Evolutionary conservation across 2,113 vertebrate species (phyloP).

Genomic region (Gracilinanus agilis): DNA sequence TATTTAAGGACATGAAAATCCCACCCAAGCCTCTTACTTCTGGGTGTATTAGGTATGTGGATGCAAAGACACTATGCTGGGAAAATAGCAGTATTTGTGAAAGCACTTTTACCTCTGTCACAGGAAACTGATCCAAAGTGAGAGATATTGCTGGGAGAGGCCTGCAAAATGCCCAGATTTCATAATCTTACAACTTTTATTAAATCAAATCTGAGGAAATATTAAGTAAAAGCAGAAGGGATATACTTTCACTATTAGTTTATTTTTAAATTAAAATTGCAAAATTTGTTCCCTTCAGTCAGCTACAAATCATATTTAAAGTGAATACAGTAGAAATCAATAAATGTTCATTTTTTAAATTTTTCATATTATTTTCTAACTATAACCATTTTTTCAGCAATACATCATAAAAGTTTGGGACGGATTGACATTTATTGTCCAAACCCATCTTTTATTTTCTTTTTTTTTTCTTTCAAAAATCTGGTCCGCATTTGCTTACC

Average conservation of each 20-base stretch:
- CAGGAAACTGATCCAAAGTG: conserved; percentile 90
- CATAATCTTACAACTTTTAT: conserved; percentile 87
- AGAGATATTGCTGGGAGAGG: conserved; percentile 90
- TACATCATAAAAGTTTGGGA: too few species aligned
- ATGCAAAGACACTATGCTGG: conserved; percentile 99
- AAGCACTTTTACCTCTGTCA: conserved; percentile 98
- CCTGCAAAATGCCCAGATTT: conserved; percentile 86
- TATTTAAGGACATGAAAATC: conserved; percentile 98
- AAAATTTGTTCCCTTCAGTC: conserved; percentile 86
- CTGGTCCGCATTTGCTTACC: too few species aligned
- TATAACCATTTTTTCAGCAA: too few species aligned
- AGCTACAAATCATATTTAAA: conserved; percentile 88
- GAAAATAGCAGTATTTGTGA: conserved; percentile 99
- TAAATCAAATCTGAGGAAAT: conserved; percentile 81
- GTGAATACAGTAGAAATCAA: conserved; percentile 85
- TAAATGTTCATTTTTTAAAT: conserved; percentile 87
- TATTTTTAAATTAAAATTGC: conserved; percentile 89
- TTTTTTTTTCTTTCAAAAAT: too few species aligned
- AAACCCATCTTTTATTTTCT: too few species aligned
- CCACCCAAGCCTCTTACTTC: conserved; percentile 99
- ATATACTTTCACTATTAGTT: conserved; percentile 89
- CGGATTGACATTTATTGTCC: too few species aligned
- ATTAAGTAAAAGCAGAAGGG: conserved; percentile 89
- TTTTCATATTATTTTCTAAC: too few species aligned
- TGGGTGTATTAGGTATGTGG: conserved; percentile 99